Conservation (phyloP, 2,113 vertebrate genomes). For the Archilochus colubris region DNA sequence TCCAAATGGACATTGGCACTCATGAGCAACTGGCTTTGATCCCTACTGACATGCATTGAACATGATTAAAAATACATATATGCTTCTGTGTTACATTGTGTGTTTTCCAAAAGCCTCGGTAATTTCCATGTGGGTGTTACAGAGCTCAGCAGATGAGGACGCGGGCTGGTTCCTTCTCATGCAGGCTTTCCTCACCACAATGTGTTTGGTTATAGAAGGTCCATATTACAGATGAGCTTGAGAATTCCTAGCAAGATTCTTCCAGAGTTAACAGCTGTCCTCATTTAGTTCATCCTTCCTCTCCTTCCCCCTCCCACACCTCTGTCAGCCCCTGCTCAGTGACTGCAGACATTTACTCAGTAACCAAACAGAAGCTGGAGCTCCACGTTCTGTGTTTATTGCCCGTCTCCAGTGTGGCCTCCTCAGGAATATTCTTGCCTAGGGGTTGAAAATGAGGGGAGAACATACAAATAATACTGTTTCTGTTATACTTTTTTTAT, state of each 20-base stretch:
- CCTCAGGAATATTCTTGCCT: neutral
- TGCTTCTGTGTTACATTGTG: neutral
- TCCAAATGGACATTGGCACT: neutral
- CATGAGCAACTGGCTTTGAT: neutral
- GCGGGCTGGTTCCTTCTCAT: neutral
- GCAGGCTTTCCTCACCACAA: neutral
- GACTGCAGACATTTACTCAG: neutral
- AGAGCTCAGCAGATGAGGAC: neutral
- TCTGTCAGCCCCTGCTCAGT: neutral
- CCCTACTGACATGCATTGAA: neutral
- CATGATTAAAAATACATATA: neutral
- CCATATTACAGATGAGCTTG: rapidly evolving
- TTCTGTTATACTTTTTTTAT: neutral
- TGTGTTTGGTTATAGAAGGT: neutral
- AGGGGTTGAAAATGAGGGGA: neutral
- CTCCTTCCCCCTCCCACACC: neutral
- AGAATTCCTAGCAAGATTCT: neutral
- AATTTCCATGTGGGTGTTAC: rapidly evolving
- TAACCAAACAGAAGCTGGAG: neutral
- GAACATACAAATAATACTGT: neutral
- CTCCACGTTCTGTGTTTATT: neutral
- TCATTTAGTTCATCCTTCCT: neutral
- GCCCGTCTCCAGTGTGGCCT: rapidly evolving
- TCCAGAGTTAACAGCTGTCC: neutral
- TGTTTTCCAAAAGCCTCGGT: neutral